phyloP scores from a whole-genome alignment of 37 sponge, comb jelly and placozoan genomes.

The Haliclona indistincta region DNA sequence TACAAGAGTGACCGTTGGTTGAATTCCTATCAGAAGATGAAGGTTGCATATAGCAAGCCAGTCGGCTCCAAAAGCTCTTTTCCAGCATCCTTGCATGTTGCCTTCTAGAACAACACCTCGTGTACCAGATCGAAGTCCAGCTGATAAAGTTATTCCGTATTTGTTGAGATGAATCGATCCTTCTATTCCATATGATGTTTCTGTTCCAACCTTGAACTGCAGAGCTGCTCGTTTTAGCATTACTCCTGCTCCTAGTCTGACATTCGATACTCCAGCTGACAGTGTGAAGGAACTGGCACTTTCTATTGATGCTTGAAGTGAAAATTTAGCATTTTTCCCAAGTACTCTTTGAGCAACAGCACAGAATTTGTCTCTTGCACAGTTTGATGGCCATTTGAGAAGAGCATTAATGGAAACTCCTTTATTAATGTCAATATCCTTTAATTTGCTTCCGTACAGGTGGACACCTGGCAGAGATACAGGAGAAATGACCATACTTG shows the following conservation, averaged over 20 bases:
- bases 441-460: background rate
- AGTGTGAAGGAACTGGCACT: background rate
- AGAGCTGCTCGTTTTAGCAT: too few species aligned
- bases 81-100: too few species aligned
- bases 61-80: constrained; percentile 16
- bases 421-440: background rate
- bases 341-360: too few species aligned
- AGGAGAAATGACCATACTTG: constrained; percentile 8
- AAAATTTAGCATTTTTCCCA: too few species aligned
- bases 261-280: background rate
- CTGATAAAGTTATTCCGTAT: constrained; percentile 26
- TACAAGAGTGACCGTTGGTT: too few species aligned
- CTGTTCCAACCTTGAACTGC: constrained; percentile 6
- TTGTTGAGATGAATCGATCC: too few species aligned
- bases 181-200: background rate
- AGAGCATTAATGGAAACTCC: constrained; percentile 9
- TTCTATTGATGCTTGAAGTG: constrained; percentile 1
- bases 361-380: too few species aligned
- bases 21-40: background rate
- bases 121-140: background rate
- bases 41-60: constrained; percentile 26
- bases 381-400: too few species aligned
- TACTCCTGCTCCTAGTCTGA: too few species aligned
- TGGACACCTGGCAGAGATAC: background rate
- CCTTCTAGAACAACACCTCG: constrained; percentile 10